Evolutionary conservation across 2,888 invertebrate genomes (phyloP), one percentile per base, ranked within the genome.

Genomic region (Steinernema scapterisci): DNA sequence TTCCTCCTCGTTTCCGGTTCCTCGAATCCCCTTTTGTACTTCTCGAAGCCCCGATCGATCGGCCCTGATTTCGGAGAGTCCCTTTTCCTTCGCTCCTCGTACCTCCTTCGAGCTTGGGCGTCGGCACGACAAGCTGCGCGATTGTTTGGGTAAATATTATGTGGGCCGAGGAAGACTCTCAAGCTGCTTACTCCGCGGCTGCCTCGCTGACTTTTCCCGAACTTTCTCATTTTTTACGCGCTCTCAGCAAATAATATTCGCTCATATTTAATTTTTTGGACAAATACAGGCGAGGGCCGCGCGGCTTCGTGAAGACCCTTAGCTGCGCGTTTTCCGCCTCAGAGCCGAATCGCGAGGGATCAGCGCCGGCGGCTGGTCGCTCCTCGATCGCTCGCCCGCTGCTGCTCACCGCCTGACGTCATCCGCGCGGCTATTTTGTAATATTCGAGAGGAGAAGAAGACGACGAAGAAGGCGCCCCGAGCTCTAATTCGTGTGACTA

Each of bases 251-350:
- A 63, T 63, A 63, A 63, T 63, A 63, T 63, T 63, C 63, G 63
- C 63, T 63, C 63, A 63, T 63, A 63, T 63, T n/a, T 63, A 63
- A 63, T 63, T 63, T 63, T 63, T 63, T 63, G 63, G 63, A 63
- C 63, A 63, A 63, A 63, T 63, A 63, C 27, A 27, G 63, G 54
- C 6, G 48, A 54, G 21, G 54, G 13, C 54, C 21, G 54, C 54
- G 54, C 21, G 54, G 23, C 2, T 2, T 6, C 54, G 21, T 5
- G 21, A 25, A 13, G 25, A 5, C 54, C 48, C 48, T 48, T 48
- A 19, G n/a, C n/a, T 19, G 48, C 16, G 16, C 48, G 48, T 19
- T 48, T 48, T 19, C n/a, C 48, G n/a, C 48, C 13, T n/a, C 48
- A 48, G 19, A 19, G 19, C 19, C 48, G 48, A 54, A 21, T 54